Evolutionary conservation across 2,888 invertebrate genomes (phyloP), one percentile per base, ranked within the genome.

Genomic region (Agriopis leucophaearia): DNA sequence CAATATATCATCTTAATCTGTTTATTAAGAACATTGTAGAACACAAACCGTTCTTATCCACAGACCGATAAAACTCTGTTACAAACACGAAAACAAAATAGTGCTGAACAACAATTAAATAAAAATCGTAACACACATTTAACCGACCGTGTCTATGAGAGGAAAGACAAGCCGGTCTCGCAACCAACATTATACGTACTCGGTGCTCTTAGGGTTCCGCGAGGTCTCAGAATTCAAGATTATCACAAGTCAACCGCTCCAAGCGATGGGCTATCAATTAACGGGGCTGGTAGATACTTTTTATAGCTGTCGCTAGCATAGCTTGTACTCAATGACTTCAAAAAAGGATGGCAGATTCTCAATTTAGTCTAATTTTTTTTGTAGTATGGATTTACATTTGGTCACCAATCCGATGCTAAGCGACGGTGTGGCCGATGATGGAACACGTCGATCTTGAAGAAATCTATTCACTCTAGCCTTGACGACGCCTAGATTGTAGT

Each of bases 21-120:
- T 93, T 93, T 93, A 92, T 90, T 92, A 87, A 88, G 90, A 91
- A 91, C 91, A 90, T 88, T 88, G 88, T 87, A 86, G 78, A 83
- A 67, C 84, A 90, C 91, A 92, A 90, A 88, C 84, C 79, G 82
- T 64, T 52, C 82, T 84, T 84, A 88, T 82, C 82, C 85, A 89
- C 87, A 88, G 83, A 88, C 84, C 80, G 85, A 92, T 92, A 91
- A 92, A 93, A 86, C 91, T 92, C 91, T 93, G 88, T 88, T 88
- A 90, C 83, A 88, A 87, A 76, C 79, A 89, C 85, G 87, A 86
- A 90, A 92, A 91, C 88, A 92, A 90, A 84, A 87, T 84, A 85
- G 85, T 88, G 91, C 86, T 81, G 88, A 88, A 88, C 89, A 92
- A 92, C 92, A 92, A 92, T 87, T 88, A 92, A 92, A 90, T 88